Evolutionary conservation across 1,140 invertebrate genomes (phyloP).

Genomic region (Nasonia giraulti): DNA sequence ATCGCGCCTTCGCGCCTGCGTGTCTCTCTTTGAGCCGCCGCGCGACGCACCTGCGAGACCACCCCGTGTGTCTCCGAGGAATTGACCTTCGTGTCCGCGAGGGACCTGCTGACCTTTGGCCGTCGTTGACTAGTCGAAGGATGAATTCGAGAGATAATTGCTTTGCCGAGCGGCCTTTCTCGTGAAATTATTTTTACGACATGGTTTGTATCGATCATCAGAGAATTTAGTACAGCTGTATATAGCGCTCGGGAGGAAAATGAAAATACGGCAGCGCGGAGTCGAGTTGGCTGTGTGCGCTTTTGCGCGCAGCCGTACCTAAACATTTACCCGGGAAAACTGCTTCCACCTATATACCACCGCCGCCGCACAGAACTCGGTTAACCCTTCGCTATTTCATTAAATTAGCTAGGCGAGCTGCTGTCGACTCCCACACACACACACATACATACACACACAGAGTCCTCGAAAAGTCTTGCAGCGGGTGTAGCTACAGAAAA

Average conservation of each 20-base stretch:
- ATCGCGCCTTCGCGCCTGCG: slow-evolving; percentile 64
- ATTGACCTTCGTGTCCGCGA: slow-evolving; percentile 33
- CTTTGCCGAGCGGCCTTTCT: not conserved
- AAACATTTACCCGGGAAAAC: slow-evolving; percentile 65
- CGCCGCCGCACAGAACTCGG: slow-evolving; percentile 46
- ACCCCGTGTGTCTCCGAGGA: slow-evolving; percentile 28
- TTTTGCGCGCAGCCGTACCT: slow-evolving; percentile 55
- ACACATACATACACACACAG: not conserved
- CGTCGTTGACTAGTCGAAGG: slow-evolving; percentile 19
- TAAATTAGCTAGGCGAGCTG: slow-evolving; percentile 65
- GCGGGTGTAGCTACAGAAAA: slow-evolving; percentile 50
- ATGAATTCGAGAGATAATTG: slow-evolving; percentile 48
- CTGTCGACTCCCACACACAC: slow-evolving; percentile 46
- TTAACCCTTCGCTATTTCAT: slow-evolving; percentile 70
- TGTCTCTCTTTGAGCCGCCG: not conserved
- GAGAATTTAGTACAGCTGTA: too few relatives aligned
- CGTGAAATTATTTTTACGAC: not conserved
- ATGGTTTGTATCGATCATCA: too few relatives aligned
- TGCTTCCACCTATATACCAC: slow-evolving; percentile 59
- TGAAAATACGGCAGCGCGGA: not conserved
- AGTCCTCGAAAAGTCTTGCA: slow-evolving; percentile 5
- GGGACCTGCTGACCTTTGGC: not conserved
- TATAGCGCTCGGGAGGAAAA: not conserved
- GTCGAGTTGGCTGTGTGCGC: not conserved
- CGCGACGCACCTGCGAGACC: slow-evolving; percentile 15